phyloP scores from a whole-genome alignment of 2,888 invertebrate species.

The Megamerina dolium region DNA sequence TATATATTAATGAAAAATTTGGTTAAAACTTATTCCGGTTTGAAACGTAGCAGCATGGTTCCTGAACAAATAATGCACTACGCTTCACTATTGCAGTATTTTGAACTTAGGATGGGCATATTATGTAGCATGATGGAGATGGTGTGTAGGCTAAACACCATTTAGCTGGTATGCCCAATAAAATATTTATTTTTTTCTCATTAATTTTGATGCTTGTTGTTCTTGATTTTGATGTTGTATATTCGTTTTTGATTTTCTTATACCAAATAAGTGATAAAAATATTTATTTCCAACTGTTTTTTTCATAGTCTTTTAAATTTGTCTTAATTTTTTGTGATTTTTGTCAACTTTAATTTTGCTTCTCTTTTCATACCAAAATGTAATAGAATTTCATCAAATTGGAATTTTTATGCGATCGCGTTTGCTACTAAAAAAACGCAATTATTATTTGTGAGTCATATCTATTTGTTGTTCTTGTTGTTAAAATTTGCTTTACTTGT shows the following conservation, averaged over 20 bases:
- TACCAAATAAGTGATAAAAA: constrained; percentile 46
- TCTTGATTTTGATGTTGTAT: constrained; percentile 6
- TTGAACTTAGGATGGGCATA: constrained; percentile 14
- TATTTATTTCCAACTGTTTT: constrained; percentile 12
- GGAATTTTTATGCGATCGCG: constrained; percentile 30
- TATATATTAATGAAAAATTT: constrained; percentile 22
- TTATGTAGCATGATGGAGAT: no score
- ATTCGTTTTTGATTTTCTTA: constrained; percentile 12
- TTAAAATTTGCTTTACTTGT: constrained; percentile 28
- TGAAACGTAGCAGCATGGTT: constrained; percentile 11
- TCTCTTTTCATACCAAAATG: constrained; percentile 21
- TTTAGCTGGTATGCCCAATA: constrained; percentile 5
- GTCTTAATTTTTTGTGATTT: constrained; percentile 9
- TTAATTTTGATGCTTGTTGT: constrained; percentile 14
- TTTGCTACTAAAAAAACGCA: constrained; percentile 49
- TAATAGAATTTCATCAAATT: constrained; percentile 26
- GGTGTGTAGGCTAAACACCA: no score
- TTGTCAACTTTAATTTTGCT: constrained; percentile 16
- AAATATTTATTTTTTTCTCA: constrained; percentile 7
- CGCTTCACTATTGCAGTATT: constrained; percentile 38
- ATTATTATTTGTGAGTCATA: constrained; percentile 24
- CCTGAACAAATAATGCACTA: constrained; percentile 19
- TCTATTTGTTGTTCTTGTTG: constrained; percentile 18
- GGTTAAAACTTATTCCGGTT: constrained; percentile 26
- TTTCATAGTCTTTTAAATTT: constrained; percentile 7